A percentile compares a stretch with the other conserved stretches of the same genome.
Evolutionary conservation across 1,140 invertebrate genomes (phyloP).

Genomic region (Rhagoletis pomonella): DNA sequence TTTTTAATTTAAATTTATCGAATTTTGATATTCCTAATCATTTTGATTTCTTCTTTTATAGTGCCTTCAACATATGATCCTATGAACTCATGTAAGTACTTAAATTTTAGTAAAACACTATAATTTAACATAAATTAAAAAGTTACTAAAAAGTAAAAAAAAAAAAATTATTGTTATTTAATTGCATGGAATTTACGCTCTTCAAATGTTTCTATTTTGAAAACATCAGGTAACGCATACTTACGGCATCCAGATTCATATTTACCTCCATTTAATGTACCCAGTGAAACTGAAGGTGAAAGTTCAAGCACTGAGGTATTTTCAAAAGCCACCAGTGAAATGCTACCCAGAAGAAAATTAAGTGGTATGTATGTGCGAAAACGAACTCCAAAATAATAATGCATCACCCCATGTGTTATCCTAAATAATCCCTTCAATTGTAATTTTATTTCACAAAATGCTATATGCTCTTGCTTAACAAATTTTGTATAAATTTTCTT

Average conservation of each 20-base stretch:
- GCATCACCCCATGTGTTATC: too few species aligned
- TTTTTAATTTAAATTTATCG: too few species aligned
- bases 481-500: not conserved
- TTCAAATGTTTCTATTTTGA: conserved; percentile 26
- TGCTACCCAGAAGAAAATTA: conserved; percentile 63
- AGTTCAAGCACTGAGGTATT: conserved; percentile 73
- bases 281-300: conserved; percentile 81
- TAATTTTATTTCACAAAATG: not conserved
- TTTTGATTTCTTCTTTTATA: not conserved
- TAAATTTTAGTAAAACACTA: not conserved
- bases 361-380: conserved; percentile 61
- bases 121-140: not conserved
- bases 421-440: too few species aligned
- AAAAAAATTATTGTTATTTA: not conserved
- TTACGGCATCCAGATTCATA: conserved; percentile 89
- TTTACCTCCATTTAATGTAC: conserved; percentile 84
- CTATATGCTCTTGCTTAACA: not conserved
- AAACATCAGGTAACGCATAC: conserved; percentile 80
- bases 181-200: not conserved
- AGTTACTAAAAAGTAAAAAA: too few species aligned
- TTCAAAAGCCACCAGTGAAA: conserved; percentile 60
- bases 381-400: too few species aligned
- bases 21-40: not conserved
- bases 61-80: conserved; percentile 31
- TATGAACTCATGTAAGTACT: conserved; percentile 27